These are phyloP conservation scores for Phenganax stokvisi DNA, from an alignment of 92 coral and sea anemone genomes.

Conservation along the genomic window DNA sequence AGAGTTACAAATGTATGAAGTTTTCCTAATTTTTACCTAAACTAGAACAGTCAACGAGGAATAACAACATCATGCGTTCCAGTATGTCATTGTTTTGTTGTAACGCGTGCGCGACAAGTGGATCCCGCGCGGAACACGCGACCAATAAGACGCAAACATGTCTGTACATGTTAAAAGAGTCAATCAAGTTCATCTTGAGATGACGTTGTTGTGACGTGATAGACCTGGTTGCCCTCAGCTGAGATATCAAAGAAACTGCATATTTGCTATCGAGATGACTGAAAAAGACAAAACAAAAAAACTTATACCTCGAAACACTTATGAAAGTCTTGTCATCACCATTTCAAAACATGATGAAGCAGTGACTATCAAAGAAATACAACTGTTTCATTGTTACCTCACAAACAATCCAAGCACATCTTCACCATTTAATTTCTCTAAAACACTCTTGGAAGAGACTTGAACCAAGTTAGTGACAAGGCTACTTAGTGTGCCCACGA, in stretches of 20 bases:
- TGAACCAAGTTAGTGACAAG: slow-evolving; percentile 62
- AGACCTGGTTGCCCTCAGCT: slow-evolving; percentile 1
- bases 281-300: not conserved
- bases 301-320: not conserved
- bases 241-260: slow-evolving; percentile 18
- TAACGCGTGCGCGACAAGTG: slow-evolving; percentile 54
- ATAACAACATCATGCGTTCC: slow-evolving; percentile 54
- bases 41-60: slow-evolving; percentile 39
- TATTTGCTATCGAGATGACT: slow-evolving; percentile 31
- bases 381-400: slow-evolving; percentile 34
- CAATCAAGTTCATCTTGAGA: slow-evolving; percentile 40
- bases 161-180: slow-evolving; percentile 69
- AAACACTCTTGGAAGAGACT: slow-evolving; percentile 52
- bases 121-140: slow-evolving; percentile 41
- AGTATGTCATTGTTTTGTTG: slow-evolving; percentile 60
- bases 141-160: slow-evolving; percentile 45
- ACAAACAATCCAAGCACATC: slow-evolving; percentile 49
- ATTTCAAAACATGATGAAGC: not conserved
- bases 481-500: slow-evolving; percentile 64
- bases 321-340: not conserved
- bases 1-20: not conserved
- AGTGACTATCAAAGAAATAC: not conserved
- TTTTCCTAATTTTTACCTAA: slow-evolving; percentile 39
- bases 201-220: slow-evolving; percentile 25
- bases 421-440: slow-evolving; percentile 59